Evolutionary conservation across 2,888 invertebrate genomes (phyloP).

Genomic region (Ophion costatus): DNA sequence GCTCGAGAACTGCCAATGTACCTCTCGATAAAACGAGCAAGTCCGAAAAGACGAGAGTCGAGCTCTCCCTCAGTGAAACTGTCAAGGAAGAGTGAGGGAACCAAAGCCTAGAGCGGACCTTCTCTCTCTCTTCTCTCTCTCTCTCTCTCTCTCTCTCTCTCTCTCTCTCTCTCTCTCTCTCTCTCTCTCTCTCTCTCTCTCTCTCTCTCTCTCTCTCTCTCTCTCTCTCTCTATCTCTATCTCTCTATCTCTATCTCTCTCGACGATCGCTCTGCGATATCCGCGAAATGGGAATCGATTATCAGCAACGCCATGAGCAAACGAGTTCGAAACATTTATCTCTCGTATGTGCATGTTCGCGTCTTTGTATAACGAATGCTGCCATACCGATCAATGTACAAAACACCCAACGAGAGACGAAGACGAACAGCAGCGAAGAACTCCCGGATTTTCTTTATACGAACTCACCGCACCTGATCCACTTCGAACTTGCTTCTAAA

Average conservation of each 20-base stretch:
- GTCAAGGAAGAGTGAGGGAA: not conserved
- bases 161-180: not conserved
- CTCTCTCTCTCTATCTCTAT: too few relatives aligned
- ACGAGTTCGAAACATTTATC: conserved; percentile 52
- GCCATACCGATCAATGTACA: not conserved
- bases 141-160: too few relatives aligned
- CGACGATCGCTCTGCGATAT: conserved; percentile 43
- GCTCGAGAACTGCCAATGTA: conserved; percentile 45
- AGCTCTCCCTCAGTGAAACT: not conserved
- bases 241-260: not conserved
- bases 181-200: too few relatives aligned
- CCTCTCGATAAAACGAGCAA: conserved; percentile 19
- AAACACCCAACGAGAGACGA: not conserved
- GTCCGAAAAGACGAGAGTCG: not conserved
- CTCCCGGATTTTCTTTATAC: conserved; percentile 61
- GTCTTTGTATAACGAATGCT: not conserved
- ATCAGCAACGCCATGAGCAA: conserved; percentile 54
- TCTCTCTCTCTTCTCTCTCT: not conserved
- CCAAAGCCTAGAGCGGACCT: conserved; percentile 11
- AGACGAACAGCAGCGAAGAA: conserved; percentile 31
- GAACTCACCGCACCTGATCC: conserved; percentile 59
- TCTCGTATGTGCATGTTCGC: not conserved
- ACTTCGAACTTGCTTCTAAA: conserved; percentile 52
- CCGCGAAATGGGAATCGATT: conserved; percentile 63
- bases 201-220: not conserved